Percentiles rank a stretch among this genome's conserved stretches.
phyloP scores from a whole-genome alignment of 2,888 invertebrate genomes.

The Drosophila imparisetae region DNA sequence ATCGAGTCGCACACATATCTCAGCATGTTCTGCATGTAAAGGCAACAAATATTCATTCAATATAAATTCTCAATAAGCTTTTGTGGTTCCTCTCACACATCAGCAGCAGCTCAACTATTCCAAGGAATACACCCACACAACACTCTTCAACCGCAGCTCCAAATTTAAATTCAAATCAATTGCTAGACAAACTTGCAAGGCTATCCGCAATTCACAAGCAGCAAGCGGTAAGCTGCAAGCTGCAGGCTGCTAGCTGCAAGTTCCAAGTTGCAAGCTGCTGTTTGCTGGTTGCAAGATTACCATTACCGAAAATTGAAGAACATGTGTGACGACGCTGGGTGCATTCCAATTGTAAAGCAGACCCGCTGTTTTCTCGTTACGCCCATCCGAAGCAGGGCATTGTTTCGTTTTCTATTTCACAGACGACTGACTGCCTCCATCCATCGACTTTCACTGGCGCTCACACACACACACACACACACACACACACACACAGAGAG shows the following conservation, averaged over 20 bases:
- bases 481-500: not conserved
- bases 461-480: slow-evolving; percentile 14
- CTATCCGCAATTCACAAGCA: slow-evolving; percentile 17
- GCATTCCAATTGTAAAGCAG: slow-evolving; percentile 48
- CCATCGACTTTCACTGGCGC: slow-evolving; percentile 71
- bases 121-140: not conserved
- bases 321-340: slow-evolving; percentile 66
- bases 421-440: slow-evolving; percentile 65
- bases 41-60: slow-evolving; percentile 14
- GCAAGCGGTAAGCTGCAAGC: slow-evolving; percentile 18
- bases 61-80: slow-evolving; percentile 10
- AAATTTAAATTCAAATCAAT: slow-evolving; percentile 44
- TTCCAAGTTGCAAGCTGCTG: slow-evolving; percentile 24
- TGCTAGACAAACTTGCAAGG: slow-evolving; percentile 35
- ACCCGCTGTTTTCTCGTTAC: slow-evolving; percentile 20
- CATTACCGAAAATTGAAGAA: slow-evolving; percentile 75
- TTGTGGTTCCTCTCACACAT: slow-evolving; percentile 27
- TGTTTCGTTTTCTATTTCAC: slow-evolving; percentile 80
- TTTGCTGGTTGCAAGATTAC: slow-evolving; percentile 52
- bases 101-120: slow-evolving; percentile 29
- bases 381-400: slow-evolving; percentile 37
- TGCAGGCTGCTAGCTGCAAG: slow-evolving; percentile 37
- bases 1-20: not conserved
- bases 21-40: not conserved
- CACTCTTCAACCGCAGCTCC: slow-evolving; percentile 20